These are phyloP conservation scores for Temnothorax curvispinosus DNA, from an alignment of 1,140 invertebrate genomes.

Conservation along the genomic window DNA sequence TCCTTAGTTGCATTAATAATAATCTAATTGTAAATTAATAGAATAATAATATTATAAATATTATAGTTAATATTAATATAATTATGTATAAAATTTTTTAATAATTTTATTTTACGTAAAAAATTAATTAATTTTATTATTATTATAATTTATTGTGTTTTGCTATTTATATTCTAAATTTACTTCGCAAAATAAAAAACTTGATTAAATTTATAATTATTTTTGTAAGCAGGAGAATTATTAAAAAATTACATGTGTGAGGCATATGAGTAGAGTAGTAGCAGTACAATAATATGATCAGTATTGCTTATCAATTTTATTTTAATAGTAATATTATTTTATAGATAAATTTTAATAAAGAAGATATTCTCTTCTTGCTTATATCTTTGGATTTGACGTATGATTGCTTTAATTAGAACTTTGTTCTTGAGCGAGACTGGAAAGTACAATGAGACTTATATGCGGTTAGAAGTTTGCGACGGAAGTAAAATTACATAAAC, in stretches of 20 bases:
- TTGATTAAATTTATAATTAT: not conserved
- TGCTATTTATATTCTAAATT: not conserved
- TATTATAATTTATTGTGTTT: not conserved
- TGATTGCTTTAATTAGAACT: not conserved
- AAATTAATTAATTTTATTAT: not conserved
- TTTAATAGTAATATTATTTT: not conserved
- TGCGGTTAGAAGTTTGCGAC: not conserved
- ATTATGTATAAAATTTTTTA: not conserved
- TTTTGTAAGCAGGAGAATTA: not conserved
- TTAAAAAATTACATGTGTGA: not conserved
- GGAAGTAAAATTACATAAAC: not conserved
- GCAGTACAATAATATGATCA: not conserved
- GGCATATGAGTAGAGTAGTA: too few species aligned
- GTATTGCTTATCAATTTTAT: not conserved
- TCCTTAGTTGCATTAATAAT: not conserved
- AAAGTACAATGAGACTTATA: not conserved
- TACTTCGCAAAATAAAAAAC: not conserved
- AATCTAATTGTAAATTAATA: not conserved
- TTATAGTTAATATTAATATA: not conserved
- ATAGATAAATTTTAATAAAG: not conserved
- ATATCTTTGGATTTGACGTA: not conserved
- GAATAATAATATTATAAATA: not conserved
- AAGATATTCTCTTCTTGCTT: not conserved
- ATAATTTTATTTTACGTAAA: not conserved
- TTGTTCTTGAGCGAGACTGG: not conserved